These are phyloP conservation scores for Hypsopygia costalis DNA, from an alignment of 2,888 invertebrate species.

Conservation along the genomic window DNA sequence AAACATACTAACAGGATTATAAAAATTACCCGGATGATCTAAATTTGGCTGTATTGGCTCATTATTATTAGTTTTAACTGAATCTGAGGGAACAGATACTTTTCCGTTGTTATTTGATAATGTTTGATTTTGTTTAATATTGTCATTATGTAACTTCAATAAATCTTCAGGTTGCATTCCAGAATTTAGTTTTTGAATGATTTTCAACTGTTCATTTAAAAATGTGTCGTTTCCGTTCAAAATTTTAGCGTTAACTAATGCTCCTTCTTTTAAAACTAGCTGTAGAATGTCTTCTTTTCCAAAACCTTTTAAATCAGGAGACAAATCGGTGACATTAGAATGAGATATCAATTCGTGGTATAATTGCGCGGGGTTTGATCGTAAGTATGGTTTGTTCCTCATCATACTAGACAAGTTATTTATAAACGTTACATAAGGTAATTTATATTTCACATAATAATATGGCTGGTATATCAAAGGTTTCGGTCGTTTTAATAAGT, in stretches of 20 bases:
- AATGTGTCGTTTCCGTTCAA: slow-evolving; percentile 24
- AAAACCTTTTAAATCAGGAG: slow-evolving; percentile 36
- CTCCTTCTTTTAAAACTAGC: slow-evolving; percentile 36
- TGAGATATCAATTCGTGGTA: slow-evolving; percentile 36
- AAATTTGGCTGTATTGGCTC: no score
- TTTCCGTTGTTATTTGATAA: no score
- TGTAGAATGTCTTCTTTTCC: slow-evolving; percentile 38
- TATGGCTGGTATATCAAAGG: slow-evolving; percentile 41
- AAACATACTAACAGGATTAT: no score
- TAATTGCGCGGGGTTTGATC: slow-evolving; percentile 30
- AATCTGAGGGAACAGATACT: no score
- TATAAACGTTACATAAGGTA: slow-evolving; percentile 44
- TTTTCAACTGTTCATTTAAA: slow-evolving; percentile 27
- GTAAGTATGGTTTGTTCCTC: slow-evolving; percentile 30
- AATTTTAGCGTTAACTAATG: slow-evolving; percentile 45
- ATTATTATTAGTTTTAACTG: no score
- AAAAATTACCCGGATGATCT: no score
- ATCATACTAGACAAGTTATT: slow-evolving; percentile 31
- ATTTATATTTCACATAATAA: slow-evolving; percentile 53
- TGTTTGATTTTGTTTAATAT: no score
- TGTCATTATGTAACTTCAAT: no score
- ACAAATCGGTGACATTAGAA: slow-evolving; percentile 39
- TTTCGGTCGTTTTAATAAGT: slow-evolving; percentile 41
- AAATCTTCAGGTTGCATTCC: no score
- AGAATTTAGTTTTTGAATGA: background rate